Base-by-base conservation (phyloP, 2,888 invertebrate species). In the Drosophila limbata region DNA sequence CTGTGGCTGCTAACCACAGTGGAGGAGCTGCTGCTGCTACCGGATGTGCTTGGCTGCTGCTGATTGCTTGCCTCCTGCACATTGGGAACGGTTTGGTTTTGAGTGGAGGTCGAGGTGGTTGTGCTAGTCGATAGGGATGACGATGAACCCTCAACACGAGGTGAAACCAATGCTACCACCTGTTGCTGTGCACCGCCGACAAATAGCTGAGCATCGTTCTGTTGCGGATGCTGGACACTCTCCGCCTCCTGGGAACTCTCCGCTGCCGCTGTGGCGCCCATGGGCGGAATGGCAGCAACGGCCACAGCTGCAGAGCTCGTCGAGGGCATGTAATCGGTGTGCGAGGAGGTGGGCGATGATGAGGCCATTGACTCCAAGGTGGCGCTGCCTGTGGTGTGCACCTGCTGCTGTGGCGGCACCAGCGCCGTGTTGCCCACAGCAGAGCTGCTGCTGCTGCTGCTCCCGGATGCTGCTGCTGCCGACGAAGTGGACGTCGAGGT, bases 251-350 rank as follows among this genome's bases (percentile, higher is more conserved):
- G 94, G 60, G 80, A 94, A 91, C 91, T 94, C 75, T 93, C 93
- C 2, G 92, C 92, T 0, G 91, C 90, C 11, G 91, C 86, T 11
- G 86, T 87, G 9, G 92, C 89, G 0, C 91, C 92, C 92, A 93
- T 92, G 1, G 95, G 95, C 47, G 95, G 95, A 15, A 96, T 95
- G 21, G 95, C 95, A 56, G 96, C 95, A 53, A 96, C 94, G 53
- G 94, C 93, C 37, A 93, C 93, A 47, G 94, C 94, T 0, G 87
- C 88, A 0, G 96, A 96, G 28, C 96, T 96, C 2, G 96, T 96
- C 0, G 96, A 96, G 1, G 97, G 96, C 94, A 96, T 96, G 92
- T 97, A 97, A 92, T 97, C 97, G 0, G 96, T 96, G 76, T 95
- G 95, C 1, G 95, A 95, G 61, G 95, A 95, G 0, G 95, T 95